Evolutionary conservation across 1,140 invertebrate genomes (phyloP).

Genomic region (Armadillidium nasatum): DNA sequence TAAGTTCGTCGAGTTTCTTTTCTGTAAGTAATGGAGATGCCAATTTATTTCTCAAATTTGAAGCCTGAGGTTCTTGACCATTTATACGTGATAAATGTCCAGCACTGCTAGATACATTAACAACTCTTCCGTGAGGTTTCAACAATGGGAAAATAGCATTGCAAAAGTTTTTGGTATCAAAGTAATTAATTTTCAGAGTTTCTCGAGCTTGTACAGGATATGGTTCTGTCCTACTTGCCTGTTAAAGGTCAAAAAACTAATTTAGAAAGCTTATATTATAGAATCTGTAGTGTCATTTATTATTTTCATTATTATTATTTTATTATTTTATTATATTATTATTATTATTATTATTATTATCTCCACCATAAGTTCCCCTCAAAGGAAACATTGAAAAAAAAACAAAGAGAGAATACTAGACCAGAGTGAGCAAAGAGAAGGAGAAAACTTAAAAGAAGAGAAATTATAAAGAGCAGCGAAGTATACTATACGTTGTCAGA

Average conservation of each 20-base stretch:
- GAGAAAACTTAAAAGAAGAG: no score
- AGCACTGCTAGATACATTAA: conserved; percentile 65
- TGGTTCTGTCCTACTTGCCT: conserved; percentile 58
- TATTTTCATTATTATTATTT: no score
- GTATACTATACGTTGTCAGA: no score
- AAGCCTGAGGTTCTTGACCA: not conserved
- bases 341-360: no score
- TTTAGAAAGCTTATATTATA: no score
- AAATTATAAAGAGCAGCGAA: no score
- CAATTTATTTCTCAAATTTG: not conserved
- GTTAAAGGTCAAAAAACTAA: conserved; percentile 10
- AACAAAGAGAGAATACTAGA: no score
- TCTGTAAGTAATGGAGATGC: conserved; percentile 22
- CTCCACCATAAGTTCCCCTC: no score
- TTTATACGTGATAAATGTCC: conserved; percentile 13
- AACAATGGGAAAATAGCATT: conserved; percentile 64
- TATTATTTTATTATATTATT: no score
- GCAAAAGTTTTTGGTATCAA: conserved; percentile 60
- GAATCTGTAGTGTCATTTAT: no score
- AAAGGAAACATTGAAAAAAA: no score
- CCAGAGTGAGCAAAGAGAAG: no score
- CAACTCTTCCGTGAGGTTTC: conserved; percentile 61
- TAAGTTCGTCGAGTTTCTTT: conserved; percentile 19
- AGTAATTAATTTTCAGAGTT: conserved; percentile 66
- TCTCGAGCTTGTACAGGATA: conserved; percentile 63